phyloP scores from a whole-genome alignment of 2,888 invertebrate genomes.

The Macrosoma leucophasiata region DNA sequence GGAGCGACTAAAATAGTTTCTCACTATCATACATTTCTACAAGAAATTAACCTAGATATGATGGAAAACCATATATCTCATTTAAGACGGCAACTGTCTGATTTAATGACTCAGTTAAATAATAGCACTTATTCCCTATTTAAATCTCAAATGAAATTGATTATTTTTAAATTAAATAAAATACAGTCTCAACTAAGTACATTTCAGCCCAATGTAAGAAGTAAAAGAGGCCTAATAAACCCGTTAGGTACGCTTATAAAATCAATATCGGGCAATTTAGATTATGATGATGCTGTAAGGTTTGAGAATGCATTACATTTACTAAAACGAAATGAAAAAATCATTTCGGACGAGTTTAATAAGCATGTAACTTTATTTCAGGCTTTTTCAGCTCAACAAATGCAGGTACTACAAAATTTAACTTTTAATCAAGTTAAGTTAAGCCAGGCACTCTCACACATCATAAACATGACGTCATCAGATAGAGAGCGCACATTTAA shows the following conservation, averaged over 20 bases:
- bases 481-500: too few relatives aligned
- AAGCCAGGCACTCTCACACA: background rate
- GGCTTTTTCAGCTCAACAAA: background rate
- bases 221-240: slow-evolving; percentile 1
- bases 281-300: slow-evolving; percentile 3
- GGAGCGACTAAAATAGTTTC: slow-evolving; percentile 20
- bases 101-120: background rate
- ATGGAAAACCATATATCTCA: slow-evolving; percentile 6
- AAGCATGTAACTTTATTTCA: slow-evolving; percentile 1
- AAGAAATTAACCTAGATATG: slow-evolving; percentile 4
- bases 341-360: background rate
- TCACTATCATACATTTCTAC: slow-evolving; percentile 26
- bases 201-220: background rate
- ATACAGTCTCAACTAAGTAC: slow-evolving; percentile 1
- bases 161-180: background rate
- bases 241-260: slow-evolving; percentile 3
- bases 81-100: too few relatives aligned
- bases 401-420: background rate
- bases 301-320: slow-evolving; percentile 3
- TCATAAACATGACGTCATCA: too few relatives aligned
- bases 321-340: slow-evolving; percentile 5
- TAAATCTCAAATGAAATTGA: background rate
- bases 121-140: background rate
- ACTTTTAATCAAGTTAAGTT: background rate
- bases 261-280: slow-evolving; percentile 3